Evolutionary conservation across 2,113 vertebrate species (phyloP).

Genomic region (Vombatus ursinus): DNA sequence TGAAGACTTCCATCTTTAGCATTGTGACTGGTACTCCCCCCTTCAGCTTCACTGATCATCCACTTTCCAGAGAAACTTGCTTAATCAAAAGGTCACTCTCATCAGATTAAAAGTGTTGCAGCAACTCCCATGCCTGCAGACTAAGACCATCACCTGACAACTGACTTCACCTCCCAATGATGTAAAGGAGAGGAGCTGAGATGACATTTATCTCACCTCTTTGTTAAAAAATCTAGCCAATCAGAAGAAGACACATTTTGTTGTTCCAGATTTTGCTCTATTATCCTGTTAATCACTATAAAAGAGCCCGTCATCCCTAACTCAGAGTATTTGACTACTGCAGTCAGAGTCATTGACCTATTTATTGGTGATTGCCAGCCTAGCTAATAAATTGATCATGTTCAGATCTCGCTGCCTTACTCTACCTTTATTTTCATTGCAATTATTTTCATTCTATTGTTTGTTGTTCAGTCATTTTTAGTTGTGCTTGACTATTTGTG

Average conservation of each 20-base stretch:
- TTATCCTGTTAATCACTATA: neutral
- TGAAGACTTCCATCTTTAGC: neutral
- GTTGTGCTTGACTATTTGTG: too few species aligned
- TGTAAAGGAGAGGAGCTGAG: neutral
- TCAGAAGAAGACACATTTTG: neutral
- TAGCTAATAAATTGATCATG: neutral
- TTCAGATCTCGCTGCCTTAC: neutral
- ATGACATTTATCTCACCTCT: neutral
- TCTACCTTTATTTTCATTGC: neutral
- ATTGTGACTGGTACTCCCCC: neutral
- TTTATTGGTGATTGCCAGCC: too few species aligned
- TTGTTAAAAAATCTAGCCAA: neutral
- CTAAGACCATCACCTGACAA: neutral
- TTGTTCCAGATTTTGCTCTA: neutral
- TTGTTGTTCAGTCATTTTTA: too few species aligned
- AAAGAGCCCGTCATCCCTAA: neutral
- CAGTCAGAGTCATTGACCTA: neutral
- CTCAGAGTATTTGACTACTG: neutral
- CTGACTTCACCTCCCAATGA: neutral
- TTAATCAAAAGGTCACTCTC: neutral
- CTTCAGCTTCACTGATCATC: too few species aligned
- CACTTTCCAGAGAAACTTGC: neutral
- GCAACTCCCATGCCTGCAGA: neutral
- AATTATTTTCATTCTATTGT: neutral
- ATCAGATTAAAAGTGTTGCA: neutral